Base-by-base conservation (phyloP, 2,113 vertebrate species). In the Aplodontia rufa region DNA sequence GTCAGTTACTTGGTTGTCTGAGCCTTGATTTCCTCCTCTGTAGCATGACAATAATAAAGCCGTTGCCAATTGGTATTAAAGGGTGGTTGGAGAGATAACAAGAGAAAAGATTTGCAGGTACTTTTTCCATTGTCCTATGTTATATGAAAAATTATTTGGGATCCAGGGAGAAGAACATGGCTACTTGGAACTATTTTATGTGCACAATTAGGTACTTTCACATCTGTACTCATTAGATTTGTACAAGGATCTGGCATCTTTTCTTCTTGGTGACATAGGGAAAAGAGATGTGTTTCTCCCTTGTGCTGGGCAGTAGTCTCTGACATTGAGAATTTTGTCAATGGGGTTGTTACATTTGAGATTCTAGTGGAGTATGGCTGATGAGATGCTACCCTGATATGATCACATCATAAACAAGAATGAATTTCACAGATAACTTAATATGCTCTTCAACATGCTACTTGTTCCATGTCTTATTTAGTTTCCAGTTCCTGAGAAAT, bases 261-360 rank as follows among this genome's bases (percentile, higher is more conserved):
- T n/a, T 37, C 26, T 8, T 51, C 8, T 74, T 81, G 40, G 40
- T 49, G 87, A 93, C 37, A 58, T 53, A 22, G 76, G 74, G n/a
- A 60, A 64, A 45, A n/a, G 35, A 85, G 14, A 30, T 78, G 40
- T 19, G 69, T 69, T 74, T 64, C 40, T 78, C 12, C 74, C 62
- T 6, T 11, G 16, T n/a, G 55, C 49, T 74, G n/a, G 45, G 35
- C 40, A 69, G 47, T 26, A 49, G 68, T 78, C 6, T 82, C 16
- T 88, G 40, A 58, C 49, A 55, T 89, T 64, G 74, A 95, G 60
- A 42, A 62, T 82, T 92, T 71, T 90, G 83, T 93, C 6, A 49
- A 95, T 62, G 83, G 35, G n/a, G 9, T 68, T 89, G 37, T 79
- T 89, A 24, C 35, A 69, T 37, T 51, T 83, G 80, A 87, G 28